A percentile compares a stretch with the other conserved stretches of the same genome.
Conservation (phyloP, 2,888 invertebrate species). For the Ephialtes manifestator region DNA sequence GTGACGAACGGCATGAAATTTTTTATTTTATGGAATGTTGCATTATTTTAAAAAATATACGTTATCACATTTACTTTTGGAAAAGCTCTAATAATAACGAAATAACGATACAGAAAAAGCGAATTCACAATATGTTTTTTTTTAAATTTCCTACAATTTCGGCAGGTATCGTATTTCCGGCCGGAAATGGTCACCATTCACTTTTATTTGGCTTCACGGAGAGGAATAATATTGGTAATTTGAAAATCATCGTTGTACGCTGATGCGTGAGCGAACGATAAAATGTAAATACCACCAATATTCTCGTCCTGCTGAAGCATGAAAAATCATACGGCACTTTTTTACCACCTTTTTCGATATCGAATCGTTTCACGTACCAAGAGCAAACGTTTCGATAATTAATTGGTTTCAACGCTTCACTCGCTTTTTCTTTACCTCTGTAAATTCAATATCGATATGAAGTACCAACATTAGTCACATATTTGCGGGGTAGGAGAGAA, state of each 20-base stretch:
- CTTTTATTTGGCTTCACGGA: conserved; percentile 17
- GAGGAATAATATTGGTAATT: conserved; percentile 18
- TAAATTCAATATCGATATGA: background rate
- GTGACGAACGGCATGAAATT: too few relatives aligned
- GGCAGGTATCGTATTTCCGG: conserved; percentile 20
- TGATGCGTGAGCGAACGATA: conserved; percentile 56
- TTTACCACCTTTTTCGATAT: conserved; percentile 20
- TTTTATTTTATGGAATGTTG: too few relatives aligned
- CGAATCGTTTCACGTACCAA: conserved; percentile 32
- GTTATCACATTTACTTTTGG: too few relatives aligned
- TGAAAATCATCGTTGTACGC: conserved; percentile 44
- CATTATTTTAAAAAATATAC: too few relatives aligned
- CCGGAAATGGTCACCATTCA: conserved; percentile 37
- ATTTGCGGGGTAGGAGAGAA: background rate
- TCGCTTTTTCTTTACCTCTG: background rate
- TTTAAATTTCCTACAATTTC: too few relatives aligned
- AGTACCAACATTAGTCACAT: background rate
- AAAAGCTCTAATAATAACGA: too few relatives aligned
- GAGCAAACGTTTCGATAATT: conserved; percentile 54
- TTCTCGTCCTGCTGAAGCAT: conserved; percentile 35
- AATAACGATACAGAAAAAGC: too few relatives aligned
- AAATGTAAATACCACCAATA: conserved; percentile 62
- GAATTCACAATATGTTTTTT: too few relatives aligned
- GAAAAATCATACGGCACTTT: conserved; percentile 46
- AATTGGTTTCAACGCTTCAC: conserved; percentile 48